phyloP scores from a whole-genome alignment of 2,113 vertebrate genomes.

The Xerus inauris region DNA sequence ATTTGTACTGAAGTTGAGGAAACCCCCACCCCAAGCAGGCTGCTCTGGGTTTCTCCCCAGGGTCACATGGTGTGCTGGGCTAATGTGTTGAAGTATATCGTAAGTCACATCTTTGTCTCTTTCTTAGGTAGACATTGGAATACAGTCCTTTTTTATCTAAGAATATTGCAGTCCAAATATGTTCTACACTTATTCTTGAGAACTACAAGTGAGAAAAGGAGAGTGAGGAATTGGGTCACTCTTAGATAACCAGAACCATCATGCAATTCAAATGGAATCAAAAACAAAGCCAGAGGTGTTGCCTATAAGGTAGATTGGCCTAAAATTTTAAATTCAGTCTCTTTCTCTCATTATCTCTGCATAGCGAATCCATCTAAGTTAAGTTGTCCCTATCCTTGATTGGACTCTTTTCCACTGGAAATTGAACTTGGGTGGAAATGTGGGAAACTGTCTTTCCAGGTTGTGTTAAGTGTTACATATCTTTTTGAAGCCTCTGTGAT shows the following conservation, averaged over 20 bases:
- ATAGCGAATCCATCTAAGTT: background rate
- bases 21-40: too few species aligned
- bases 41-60: fast-evolving
- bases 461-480: background rate
- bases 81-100: background rate
- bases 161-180: background rate
- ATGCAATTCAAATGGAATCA: background rate
- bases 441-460: background rate
- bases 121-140: background rate
- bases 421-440: background rate
- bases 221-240: too few species aligned
- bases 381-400: background rate
- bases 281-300: background rate
- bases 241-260: background rate
- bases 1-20: fast-evolving
- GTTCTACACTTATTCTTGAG: background rate
- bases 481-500: background rate
- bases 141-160: background rate
- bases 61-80: background rate
- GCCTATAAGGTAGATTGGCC: background rate
- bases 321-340: background rate
- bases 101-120: too few species aligned
- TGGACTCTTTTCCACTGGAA: background rate
- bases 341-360: background rate
- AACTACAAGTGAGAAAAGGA: background rate